These are phyloP conservation scores for Galagoides demidoff DNA, from an alignment of 2,797 vertebrate genomes.

Conservation along the genomic window DNA sequence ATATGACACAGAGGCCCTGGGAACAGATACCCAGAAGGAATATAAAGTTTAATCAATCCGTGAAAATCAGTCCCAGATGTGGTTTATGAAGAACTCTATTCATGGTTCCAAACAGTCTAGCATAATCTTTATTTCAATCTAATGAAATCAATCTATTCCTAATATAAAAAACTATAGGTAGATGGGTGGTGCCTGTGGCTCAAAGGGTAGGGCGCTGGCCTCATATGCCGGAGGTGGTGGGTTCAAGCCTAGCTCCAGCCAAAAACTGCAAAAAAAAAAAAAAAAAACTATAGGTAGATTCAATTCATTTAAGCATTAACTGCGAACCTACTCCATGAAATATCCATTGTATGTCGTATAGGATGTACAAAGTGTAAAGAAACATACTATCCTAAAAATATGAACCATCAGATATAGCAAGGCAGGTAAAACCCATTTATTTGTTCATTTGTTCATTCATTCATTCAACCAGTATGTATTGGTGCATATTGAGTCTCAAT, in stretches of 20 bases:
- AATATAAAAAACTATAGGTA: not conserved
- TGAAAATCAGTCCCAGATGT: slow-evolving; percentile 43
- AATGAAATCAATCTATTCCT: not conserved
- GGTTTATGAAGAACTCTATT: not conserved
- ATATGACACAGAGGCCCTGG: slow-evolving; percentile 19
- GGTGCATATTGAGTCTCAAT: not conserved
- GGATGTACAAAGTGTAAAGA: not conserved
- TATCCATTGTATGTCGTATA: not conserved
- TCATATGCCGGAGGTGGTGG: too few relatives aligned
- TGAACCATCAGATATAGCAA: not conserved
- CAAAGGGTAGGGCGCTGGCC: too few relatives aligned
- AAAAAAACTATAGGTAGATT: not conserved
- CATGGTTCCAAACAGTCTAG: slow-evolving; percentile 23
- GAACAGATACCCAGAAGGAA: not conserved
- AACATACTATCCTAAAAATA: not conserved
- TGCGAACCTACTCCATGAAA: not conserved
- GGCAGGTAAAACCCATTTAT: not conserved
- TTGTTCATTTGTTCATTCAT: not conserved
- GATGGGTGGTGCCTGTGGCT: too few relatives aligned
- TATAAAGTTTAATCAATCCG: slow-evolving; percentile 58
- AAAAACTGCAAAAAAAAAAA: too few relatives aligned
- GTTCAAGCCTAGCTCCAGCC: too few relatives aligned
- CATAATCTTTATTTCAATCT: not conserved
- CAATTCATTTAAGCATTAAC: not conserved
- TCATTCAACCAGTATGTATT: not conserved